Evolutionary conservation across 1,140 invertebrate species (phyloP), one percentile per base, ranked within the genome.

Genomic region (Cherax destructor): DNA sequence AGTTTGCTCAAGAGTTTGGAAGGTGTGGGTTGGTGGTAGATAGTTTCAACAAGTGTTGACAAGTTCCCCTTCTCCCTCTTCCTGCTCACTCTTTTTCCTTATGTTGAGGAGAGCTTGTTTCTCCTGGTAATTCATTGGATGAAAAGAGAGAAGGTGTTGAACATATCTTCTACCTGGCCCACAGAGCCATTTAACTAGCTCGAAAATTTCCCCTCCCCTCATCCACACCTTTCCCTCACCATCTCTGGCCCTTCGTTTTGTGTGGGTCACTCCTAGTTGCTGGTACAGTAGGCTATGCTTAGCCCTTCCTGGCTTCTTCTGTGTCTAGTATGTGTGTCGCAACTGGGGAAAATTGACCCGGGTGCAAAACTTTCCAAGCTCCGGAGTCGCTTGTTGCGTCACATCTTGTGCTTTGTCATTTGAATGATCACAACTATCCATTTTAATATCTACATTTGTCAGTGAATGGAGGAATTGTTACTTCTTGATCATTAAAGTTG

Each of bases 261-360:
- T 59, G 79, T 83, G 79, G 80, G 87, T 89, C 79, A 81, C 50
- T 83, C 79, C 79, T 89, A 89, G 87, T 89, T 83, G 80, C 87
- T 81, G 79, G 87, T 89, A 89, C 79, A 83, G 83, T 86, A 86
- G 83, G 69, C 83, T 86, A 86, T 74, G 79, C 87, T 81, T 81
- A 65, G 65, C 86, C 87, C 87, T 72, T 83, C 65, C 61, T 89
- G 87, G 87, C 87, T 89, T 89, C 87, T 89, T 81, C 69, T 50
- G 87, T 88, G 87, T 89, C 87, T 89, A 89, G 87, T 89, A 83
- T 89, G 76, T 74, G 80, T 89, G 87, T 89, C 80, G 87, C 87
- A 89, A 89, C 87, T 76, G 79, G 80, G 87, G 69, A 69, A 81
- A 89, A 80, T 47, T 65, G 41, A 69, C 41, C 83, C 83, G 72